Evolutionary conservation across 2,113 vertebrate species (phyloP).

Genomic region (Neolamprologus ventralis): DNA sequence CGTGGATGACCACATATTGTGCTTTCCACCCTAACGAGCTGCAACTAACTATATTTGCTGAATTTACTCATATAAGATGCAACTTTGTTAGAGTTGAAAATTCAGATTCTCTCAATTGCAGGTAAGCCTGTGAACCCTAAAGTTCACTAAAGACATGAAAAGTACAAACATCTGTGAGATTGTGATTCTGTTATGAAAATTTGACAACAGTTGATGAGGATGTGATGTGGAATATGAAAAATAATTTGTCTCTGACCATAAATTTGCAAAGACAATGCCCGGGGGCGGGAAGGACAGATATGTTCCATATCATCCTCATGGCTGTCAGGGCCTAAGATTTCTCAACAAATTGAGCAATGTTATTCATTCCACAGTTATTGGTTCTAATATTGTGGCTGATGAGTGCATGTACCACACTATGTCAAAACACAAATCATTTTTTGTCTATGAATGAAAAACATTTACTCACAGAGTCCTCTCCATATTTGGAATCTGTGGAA

Average conservation of each 20-base stretch:
- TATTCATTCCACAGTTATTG: not conserved
- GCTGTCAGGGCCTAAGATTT: not conserved
- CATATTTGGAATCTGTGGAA: not conserved
- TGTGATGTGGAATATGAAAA: not conserved
- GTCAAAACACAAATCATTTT: not conserved
- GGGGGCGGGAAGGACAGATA: not conserved
- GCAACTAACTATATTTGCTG: not conserved
- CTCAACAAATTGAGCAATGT: not conserved
- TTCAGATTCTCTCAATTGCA: not conserved
- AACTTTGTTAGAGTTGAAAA: not conserved
- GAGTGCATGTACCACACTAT: not conserved
- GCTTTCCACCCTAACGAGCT: not conserved
- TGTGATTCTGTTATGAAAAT: not conserved
- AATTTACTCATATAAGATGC: not conserved
- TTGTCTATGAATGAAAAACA: not conserved
- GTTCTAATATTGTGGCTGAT: not conserved
- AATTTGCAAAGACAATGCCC: not conserved
- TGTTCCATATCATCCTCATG: not conserved
- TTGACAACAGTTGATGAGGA: not conserved
- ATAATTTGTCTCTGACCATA: not conserved
- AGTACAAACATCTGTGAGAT: not conserved
- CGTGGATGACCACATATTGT: not conserved
- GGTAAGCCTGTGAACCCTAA: not conserved
- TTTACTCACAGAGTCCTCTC: not conserved
- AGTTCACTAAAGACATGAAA: not conserved